phyloP scores from a whole-genome alignment of 2,113 vertebrate species.

The Chamaea fasciata region DNA sequence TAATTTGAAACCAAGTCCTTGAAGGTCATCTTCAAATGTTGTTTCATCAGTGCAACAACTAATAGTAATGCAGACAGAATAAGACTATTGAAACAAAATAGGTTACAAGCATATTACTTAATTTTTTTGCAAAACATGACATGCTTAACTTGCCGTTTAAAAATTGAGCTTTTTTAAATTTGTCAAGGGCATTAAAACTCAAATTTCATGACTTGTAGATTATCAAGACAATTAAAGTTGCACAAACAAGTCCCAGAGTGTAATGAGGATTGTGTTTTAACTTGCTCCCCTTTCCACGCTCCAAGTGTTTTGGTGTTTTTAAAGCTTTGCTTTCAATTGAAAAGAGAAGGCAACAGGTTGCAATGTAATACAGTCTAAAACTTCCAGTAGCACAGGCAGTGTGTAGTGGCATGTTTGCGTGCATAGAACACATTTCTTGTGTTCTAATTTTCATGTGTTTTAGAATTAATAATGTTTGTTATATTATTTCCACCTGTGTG shows the following conservation, averaged over 20 bases:
- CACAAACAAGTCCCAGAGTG: neutral
- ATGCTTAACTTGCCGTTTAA: neutral
- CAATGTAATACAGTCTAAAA: neutral
- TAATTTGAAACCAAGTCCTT: neutral
- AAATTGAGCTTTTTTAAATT: neutral
- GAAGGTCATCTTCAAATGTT: neutral
- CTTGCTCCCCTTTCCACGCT: neutral
- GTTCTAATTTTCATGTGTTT: neutral
- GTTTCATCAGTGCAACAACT: neutral
- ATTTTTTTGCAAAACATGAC: neutral
- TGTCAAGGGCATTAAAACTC: neutral
- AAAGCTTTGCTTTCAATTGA: neutral
- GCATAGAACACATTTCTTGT: neutral
- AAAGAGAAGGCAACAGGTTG: neutral
- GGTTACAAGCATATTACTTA: neutral
- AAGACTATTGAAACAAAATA: neutral
- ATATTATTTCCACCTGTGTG: neutral
- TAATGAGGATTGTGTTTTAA: neutral
- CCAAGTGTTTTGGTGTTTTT: neutral
- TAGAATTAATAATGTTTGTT: neutral
- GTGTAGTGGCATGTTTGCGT: neutral
- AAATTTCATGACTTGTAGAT: neutral
- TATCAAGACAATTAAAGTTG: neutral
- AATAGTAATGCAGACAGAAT: neutral
- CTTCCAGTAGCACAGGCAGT: neutral